phyloP scores from a whole-genome alignment of 2,113 vertebrate genomes.

The Ceyx melanurus region DNA sequence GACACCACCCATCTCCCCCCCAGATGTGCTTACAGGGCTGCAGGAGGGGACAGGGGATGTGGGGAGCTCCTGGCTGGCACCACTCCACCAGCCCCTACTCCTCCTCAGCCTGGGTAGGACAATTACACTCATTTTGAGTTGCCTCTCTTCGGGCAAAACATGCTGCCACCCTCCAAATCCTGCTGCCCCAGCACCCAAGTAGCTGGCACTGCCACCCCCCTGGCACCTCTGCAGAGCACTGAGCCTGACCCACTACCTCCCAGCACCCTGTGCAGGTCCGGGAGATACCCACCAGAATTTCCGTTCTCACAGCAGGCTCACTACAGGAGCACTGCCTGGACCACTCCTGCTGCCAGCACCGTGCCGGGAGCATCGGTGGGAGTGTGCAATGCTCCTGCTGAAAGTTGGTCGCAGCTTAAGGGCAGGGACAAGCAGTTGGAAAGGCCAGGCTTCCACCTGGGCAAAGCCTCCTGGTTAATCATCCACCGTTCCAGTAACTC shows the following conservation, averaged over 20 bases:
- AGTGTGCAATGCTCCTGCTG: rapidly evolving
- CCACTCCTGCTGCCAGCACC: background rate
- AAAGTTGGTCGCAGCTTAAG: background rate
- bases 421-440: background rate
- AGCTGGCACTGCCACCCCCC: background rate
- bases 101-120: background rate
- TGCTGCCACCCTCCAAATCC: rapidly evolving
- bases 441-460: rapidly evolving
- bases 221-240: background rate
- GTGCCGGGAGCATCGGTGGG: rapidly evolving
- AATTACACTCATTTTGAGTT: background rate
- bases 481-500: background rate
- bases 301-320: background rate
- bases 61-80: background rate
- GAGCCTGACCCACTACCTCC: background rate
- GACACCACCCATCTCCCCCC: rapidly evolving
- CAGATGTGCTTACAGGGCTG: rapidly evolving
- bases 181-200: rapidly evolving
- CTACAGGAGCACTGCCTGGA: rapidly evolving
- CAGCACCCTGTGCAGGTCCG: rapidly evolving
- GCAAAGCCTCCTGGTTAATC: background rate
- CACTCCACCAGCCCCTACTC: background rate
- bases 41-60: background rate
- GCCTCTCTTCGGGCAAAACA: rapidly evolving
- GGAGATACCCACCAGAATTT: background rate